Conservation (phyloP, 2,888 invertebrate species). For the Dysmachus trigonus region DNA sequence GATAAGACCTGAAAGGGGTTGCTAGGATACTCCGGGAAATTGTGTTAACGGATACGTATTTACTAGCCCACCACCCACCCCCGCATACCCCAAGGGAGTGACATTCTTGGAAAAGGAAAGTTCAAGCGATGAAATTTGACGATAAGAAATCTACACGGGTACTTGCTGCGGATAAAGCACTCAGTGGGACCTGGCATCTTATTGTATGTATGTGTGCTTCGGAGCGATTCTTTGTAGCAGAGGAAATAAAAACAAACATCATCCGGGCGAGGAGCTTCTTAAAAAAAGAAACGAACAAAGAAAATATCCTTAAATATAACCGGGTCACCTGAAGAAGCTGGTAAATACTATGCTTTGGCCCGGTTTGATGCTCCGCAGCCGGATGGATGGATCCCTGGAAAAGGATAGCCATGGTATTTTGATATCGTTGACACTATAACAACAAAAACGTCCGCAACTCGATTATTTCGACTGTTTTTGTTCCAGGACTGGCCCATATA, state of each 20-base stretch:
- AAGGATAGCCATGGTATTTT: slow-evolving; percentile 19
- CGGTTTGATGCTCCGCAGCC: neutral
- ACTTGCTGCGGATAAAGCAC: neutral
- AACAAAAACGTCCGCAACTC: slow-evolving; percentile 27
- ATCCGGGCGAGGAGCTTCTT: neutral
- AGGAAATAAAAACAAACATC: slow-evolving; percentile 40
- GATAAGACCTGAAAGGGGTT: slow-evolving; percentile 37
- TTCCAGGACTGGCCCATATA: neutral
- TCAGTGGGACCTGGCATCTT: neutral
- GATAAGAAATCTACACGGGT: slow-evolving; percentile 13
- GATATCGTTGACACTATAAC: neutral
- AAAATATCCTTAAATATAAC: slow-evolving; percentile 5
- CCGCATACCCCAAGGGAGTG: slow-evolving; percentile 5
- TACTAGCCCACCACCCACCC: slow-evolving; percentile 1
- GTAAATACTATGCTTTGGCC: neutral
- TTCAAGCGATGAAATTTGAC: slow-evolving; percentile 38
- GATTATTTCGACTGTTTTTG: slow-evolving; percentile 37
- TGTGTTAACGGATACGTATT: slow-evolving; percentile 41
- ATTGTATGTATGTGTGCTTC: neutral
- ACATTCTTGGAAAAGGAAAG: neutral
- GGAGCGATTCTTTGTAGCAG: neutral
- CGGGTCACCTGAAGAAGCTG: slow-evolving; percentile 4
- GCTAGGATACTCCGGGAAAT: slow-evolving; percentile 34
- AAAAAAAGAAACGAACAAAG: neutral
- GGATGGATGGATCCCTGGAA: neutral